Conservation (phyloP, 2,113 vertebrate genomes). For the Pithys albifrons region DNA sequence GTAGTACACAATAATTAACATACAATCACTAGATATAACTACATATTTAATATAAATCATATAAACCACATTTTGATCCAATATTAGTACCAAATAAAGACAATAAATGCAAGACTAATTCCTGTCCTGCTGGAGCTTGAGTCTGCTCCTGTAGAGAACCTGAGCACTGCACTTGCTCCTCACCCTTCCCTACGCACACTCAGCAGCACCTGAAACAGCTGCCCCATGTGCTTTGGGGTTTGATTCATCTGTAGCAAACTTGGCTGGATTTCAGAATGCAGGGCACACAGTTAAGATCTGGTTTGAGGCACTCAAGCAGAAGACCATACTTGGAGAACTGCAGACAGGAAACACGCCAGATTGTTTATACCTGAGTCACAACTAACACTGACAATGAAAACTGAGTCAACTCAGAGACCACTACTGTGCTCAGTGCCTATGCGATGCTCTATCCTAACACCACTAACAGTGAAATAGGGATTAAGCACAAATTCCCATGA, state of each 20-base stretch:
- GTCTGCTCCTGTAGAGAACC: background rate
- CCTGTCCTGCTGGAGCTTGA: accelerated
- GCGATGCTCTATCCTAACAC: background rate
- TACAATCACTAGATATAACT: background rate
- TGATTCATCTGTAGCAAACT: background rate
- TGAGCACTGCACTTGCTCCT: accelerated
- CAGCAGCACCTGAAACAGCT: background rate
- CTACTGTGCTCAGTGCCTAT: background rate
- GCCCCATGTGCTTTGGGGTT: accelerated
- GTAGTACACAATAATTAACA: background rate
- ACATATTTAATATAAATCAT: background rate
- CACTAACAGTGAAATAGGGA: background rate
- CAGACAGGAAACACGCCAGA: conserved; percentile 37
- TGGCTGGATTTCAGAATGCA: background rate
- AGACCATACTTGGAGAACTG: background rate
- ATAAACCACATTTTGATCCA: background rate
- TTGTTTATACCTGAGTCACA: conserved; percentile 44
- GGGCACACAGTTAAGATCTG: background rate
- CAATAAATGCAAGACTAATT: background rate
- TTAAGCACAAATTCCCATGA: background rate
- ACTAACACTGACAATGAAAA: background rate
- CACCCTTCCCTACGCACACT: background rate
- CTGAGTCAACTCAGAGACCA: background rate
- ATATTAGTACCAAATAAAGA: background rate
- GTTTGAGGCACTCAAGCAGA: background rate